Conservation (phyloP, 2,888 invertebrate genomes). For the Heliconius charithonia region DNA sequence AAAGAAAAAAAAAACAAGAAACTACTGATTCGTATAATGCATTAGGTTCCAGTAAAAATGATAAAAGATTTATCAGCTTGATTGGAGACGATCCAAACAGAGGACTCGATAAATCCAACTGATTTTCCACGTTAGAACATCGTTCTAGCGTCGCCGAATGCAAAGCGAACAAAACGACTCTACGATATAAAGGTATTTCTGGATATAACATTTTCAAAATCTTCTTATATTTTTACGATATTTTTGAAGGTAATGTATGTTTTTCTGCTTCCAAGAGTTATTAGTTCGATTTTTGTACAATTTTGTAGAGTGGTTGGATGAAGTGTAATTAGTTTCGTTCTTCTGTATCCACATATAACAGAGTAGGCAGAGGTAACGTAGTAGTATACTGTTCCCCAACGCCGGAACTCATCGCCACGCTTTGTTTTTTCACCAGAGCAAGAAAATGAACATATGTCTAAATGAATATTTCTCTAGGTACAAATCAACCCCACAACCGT, state of each 20-base stretch:
- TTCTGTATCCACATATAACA: too few species aligned
- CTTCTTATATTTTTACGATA: background rate
- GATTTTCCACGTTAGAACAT: constrained; percentile 39
- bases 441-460: background rate
- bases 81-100: constrained; percentile 36
- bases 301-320: background rate
- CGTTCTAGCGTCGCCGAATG: constrained; percentile 25
- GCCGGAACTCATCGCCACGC: background rate
- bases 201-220: background rate
- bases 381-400: background rate
- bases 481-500: background rate
- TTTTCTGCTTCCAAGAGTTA: background rate
- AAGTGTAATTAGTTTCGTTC: too few species aligned
- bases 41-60: constrained; percentile 36
- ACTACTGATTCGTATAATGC: constrained; percentile 33
- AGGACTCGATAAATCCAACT: constrained; percentile 36
- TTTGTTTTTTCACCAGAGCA: background rate
- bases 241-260: background rate
- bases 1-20: background rate
- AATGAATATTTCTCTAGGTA: background rate
- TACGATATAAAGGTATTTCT: constrained; percentile 21
- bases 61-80: constrained; percentile 38
- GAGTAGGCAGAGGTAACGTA: too few species aligned
- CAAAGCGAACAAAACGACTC: constrained; percentile 34
- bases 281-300: background rate